Evolutionary conservation across 2,113 vertebrate genomes (phyloP).

Genomic region (Galbula dea): DNA sequence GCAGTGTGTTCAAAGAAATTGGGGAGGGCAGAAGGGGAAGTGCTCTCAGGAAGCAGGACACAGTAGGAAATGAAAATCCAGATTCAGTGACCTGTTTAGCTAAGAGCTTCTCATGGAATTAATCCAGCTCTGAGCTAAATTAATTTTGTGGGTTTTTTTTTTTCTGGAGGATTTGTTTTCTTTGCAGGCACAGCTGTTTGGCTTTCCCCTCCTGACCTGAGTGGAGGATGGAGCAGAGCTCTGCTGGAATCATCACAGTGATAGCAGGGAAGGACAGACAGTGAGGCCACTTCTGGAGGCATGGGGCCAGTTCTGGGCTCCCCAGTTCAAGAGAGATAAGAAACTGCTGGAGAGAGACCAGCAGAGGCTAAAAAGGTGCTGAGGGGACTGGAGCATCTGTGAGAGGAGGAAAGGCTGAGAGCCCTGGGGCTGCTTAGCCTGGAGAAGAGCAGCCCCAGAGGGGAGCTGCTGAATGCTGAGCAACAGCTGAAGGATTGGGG

Average conservation of each 20-base stretch:
- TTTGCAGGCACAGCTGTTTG: not conserved
- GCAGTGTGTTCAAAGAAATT: not conserved
- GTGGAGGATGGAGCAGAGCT: rapidly evolving
- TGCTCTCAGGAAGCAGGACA: not conserved
- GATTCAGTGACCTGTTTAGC: not conserved
- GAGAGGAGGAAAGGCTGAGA: too few relatives aligned
- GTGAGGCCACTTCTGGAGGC: not conserved
- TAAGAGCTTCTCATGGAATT: constrained; percentile 7
- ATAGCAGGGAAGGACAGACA: not conserved
- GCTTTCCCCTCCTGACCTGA: not conserved
- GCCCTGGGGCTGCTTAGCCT: too few relatives aligned
- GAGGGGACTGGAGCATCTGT: too few relatives aligned
- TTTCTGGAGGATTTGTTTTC: not conserved
- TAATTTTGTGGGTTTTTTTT: not conserved
- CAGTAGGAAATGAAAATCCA: constrained; percentile 24
- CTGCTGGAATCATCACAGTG: rapidly evolving
- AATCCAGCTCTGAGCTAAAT: constrained; percentile 32
- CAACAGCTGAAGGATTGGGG: too few relatives aligned
- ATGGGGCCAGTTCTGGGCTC: too few relatives aligned
- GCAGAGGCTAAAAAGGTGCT: too few relatives aligned
- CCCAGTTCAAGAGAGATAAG: too few relatives aligned
- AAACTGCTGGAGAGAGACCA: too few relatives aligned
- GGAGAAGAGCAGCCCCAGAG: too few relatives aligned
- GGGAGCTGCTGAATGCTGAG: too few relatives aligned
- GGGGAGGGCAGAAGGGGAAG: too few relatives aligned